phyloP scores from a whole-genome alignment of 2,113 vertebrate genomes.

The Delphinapterus leucas region DNA sequence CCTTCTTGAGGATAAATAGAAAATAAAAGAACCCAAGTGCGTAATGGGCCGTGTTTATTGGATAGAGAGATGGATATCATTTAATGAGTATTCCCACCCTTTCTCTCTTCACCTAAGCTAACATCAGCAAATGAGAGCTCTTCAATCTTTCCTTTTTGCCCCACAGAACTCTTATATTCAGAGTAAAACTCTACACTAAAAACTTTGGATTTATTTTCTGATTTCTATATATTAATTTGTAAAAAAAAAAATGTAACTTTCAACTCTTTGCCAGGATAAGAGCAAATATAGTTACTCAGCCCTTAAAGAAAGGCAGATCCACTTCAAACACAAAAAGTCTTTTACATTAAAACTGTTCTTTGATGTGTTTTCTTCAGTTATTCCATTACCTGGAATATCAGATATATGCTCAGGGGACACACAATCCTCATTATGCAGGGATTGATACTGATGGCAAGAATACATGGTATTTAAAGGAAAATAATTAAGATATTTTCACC shows the following conservation, averaged over 20 bases:
- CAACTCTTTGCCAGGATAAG: not conserved
- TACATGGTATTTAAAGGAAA: not conserved
- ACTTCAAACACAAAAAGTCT: not conserved
- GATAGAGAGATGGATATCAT: not conserved
- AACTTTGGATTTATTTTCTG: not conserved
- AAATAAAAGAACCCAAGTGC: not conserved
- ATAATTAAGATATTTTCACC: not conserved
- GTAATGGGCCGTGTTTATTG: not conserved
- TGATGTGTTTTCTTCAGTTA: not conserved
- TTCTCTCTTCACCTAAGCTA: no score
- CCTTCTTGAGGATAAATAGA: not conserved
- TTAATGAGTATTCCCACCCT: accelerated
- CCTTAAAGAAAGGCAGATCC: not conserved
- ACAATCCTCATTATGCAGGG: not conserved
- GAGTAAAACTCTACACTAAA: not conserved
- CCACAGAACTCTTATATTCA: not conserved
- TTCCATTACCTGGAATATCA: not conserved
- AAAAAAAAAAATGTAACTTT: not conserved
- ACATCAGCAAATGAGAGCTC: not conserved
- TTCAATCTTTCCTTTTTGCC: not conserved
- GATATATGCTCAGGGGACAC: not conserved
- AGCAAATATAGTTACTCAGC: not conserved
- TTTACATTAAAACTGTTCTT: not conserved
- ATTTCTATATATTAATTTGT: not conserved
- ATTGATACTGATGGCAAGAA: not conserved